phyloP scores from a whole-genome alignment of 2,888 invertebrate genomes.

The Trichacis sp. region DNA sequence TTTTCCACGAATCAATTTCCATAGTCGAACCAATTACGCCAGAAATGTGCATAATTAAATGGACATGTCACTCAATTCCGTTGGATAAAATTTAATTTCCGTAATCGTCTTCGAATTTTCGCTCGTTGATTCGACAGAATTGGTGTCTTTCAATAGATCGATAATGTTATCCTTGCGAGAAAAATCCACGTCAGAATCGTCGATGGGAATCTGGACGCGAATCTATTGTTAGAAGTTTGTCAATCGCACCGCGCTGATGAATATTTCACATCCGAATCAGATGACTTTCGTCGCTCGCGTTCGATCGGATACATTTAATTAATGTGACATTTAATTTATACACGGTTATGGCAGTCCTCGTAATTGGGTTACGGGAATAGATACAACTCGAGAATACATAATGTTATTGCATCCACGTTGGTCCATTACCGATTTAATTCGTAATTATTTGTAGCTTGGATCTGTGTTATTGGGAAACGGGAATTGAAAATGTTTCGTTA shows the following conservation, averaged over 20 bases:
- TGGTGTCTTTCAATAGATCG: background rate
- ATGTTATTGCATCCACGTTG: background rate
- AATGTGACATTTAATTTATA: background rate
- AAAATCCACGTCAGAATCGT: background rate
- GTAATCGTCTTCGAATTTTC: background rate
- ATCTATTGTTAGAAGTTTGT: background rate
- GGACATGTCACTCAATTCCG: background rate
- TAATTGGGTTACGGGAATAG: background rate
- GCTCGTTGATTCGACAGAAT: background rate
- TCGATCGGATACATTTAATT: background rate
- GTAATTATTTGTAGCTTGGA: background rate
- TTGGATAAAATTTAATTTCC: background rate
- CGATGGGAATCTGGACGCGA: background rate
- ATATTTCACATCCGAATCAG: background rate
- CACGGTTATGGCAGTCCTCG: background rate
- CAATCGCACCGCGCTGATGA: background rate
- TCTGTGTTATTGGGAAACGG: too few relatives aligned
- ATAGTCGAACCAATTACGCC: background rate
- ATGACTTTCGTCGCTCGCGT: background rate
- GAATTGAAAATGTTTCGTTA: too few relatives aligned
- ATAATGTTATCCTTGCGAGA: background rate
- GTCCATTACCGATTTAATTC: background rate
- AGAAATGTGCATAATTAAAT: background rate
- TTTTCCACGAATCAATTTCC: background rate
- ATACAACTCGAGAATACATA: background rate